These are phyloP conservation scores for Carduelis carduelis DNA, from an alignment of 2,797 vertebrate genomes.

Conservation along the genomic window DNA sequence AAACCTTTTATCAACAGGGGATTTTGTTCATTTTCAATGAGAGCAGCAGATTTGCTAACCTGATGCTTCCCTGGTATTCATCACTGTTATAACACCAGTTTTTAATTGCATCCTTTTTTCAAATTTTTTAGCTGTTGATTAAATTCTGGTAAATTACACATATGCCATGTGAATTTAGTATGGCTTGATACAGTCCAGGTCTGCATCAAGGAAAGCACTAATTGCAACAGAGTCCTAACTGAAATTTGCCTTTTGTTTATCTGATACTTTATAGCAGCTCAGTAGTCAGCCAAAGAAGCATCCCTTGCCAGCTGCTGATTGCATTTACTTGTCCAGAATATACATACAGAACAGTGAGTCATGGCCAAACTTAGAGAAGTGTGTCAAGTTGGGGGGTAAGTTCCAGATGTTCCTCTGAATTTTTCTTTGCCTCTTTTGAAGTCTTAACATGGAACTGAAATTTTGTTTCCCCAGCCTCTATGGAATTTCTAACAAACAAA, in stretches of 20 bases:
- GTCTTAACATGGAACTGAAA: not conserved
- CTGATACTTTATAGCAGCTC: not conserved
- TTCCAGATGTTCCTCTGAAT: not conserved
- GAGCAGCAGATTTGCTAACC: not conserved
- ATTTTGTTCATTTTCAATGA: not conserved
- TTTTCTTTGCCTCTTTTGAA: not conserved
- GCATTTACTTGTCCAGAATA: not conserved
- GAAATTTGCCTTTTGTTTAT: not conserved
- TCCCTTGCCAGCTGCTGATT: not conserved
- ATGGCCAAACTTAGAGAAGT: not conserved
- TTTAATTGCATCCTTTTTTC: not conserved
- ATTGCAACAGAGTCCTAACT: not conserved
- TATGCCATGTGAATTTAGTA: not conserved
- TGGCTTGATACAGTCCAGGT: not conserved
- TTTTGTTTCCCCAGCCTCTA: not conserved
- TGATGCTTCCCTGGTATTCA: not conserved
- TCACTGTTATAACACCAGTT: not conserved
- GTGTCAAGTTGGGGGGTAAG: not conserved
- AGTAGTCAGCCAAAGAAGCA: not conserved
- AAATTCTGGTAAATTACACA: not conserved
- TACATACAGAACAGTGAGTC: not conserved
- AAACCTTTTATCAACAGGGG: not conserved
- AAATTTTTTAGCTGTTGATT: not conserved
- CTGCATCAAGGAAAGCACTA: not conserved
- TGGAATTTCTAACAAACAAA: not conserved